Percentiles rank a stretch among this genome's conserved stretches.
phyloP scores from a whole-genome alignment of 2,797 vertebrate genomes.

The Mionectes olivaceus region DNA sequence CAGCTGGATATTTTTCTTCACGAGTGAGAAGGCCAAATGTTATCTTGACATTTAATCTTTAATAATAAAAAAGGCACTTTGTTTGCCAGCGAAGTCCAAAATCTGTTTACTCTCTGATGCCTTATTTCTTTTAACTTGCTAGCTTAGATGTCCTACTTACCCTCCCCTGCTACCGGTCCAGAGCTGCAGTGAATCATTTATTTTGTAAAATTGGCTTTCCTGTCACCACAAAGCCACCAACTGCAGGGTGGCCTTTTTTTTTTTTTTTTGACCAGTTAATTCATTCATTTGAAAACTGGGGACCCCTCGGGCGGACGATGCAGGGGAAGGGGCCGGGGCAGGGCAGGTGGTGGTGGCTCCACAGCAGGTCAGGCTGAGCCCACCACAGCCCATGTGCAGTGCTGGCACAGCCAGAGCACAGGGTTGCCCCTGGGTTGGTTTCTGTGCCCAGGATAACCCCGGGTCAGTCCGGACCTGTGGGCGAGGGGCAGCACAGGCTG shows the following conservation, averaged over 20 bases:
- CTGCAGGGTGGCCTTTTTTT: neutral
- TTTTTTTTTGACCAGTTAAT: neutral
- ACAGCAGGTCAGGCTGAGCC: neutral
- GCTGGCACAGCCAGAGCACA: neutral
- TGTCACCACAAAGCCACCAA: neutral
- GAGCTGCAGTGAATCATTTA: neutral
- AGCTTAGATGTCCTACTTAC: constrained; percentile 57
- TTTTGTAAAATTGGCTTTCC: neutral
- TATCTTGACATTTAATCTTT: constrained; percentile 77
- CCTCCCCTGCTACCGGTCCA: constrained; percentile 12
- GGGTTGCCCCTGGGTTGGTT: neutral
- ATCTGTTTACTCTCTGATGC: constrained; percentile 58
- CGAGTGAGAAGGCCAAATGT: constrained; percentile 71
- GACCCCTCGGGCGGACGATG: accelerated
- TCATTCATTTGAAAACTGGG: neutral
- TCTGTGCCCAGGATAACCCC: neutral
- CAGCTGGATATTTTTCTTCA: constrained; percentile 69
- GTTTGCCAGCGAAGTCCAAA: constrained; percentile 62
- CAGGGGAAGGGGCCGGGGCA: neutral
- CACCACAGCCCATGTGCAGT: accelerated
- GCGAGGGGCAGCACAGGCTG: neutral
- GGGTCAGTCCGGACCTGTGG: accelerated
- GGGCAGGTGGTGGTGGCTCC: neutral
- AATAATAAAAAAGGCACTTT: constrained; percentile 68
- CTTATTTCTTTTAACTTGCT: constrained; percentile 46